These are phyloP conservation scores for Colletes collaris DNA, from an alignment of 2,888 invertebrate genomes.

Conservation along the genomic window DNA sequence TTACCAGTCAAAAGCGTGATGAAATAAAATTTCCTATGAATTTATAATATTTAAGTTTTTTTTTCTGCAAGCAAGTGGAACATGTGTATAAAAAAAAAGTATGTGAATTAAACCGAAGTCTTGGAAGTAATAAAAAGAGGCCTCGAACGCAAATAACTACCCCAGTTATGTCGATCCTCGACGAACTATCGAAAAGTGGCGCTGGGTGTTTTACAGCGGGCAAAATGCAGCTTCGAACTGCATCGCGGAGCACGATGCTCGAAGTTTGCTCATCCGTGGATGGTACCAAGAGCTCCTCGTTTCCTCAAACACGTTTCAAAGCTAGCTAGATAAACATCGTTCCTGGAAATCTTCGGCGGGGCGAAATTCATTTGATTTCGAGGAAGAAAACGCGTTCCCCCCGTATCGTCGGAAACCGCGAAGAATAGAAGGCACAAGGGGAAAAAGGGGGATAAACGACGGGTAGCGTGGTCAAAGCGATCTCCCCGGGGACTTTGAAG, in stretches of 20 bases:
- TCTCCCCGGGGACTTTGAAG: slow-evolving; percentile 9
- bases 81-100: too few relatives aligned
- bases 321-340: not conserved
- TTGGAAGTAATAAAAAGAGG: too few relatives aligned
- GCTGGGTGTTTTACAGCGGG: not conserved
- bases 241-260: not conserved
- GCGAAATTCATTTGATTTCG: not conserved
- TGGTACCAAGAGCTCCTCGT: not conserved
- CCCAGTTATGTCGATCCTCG: too few relatives aligned
- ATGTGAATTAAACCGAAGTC: too few relatives aligned
- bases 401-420: slow-evolving; percentile 12
- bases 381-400: slow-evolving; percentile 2
- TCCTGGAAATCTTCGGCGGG: slow-evolving; percentile 9
- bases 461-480: slow-evolving; percentile 2
- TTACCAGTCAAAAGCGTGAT: too few relatives aligned
- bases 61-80: too few relatives aligned
- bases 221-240: not conserved
- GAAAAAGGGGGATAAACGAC: not conserved
- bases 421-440: not conserved
- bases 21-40: too few relatives aligned
- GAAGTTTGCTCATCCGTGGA: not conserved
- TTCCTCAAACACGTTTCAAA: not conserved
- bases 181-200: not conserved
- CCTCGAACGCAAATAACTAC: too few relatives aligned
- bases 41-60: too few relatives aligned